Base-by-base conservation (phyloP, 2,888 invertebrate species). In the Exephanes ischioxanthus region DNA sequence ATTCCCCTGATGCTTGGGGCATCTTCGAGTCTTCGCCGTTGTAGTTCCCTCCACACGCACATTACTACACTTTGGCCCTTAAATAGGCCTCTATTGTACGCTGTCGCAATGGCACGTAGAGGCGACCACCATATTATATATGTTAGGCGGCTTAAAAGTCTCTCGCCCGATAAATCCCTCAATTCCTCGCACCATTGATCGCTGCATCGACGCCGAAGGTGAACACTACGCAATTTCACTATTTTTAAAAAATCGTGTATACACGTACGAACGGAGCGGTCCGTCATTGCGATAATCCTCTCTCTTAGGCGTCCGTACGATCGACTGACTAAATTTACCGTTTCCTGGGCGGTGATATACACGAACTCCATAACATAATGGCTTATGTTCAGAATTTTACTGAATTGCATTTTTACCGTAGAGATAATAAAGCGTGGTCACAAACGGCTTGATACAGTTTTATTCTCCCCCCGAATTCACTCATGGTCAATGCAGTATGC, bases 111-210 rank as follows among this genome's bases (percentile, higher is more conserved):
- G 5, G 5, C 30, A 4, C 30, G 30, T 30, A 5, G 30, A 30
- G 30, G 30, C 30, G 30, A 30, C 30, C 30, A 30, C 30, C 30
- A 30, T 30, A 30, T 30, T 4, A 68, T 37, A 16, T 75, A 80
- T 68, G 51, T 58, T 22, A 68, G 37, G 0, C 68, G 45, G 6
- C 41, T 80, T n/a, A 67, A 22, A 22, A 22, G 22, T 22, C 22
- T 22, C 1, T 22, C 22, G 22, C 22, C 30, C 30, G 2, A 30
- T 30, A 30, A 30, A 30, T 30, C 30, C 2, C 30, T 2, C 4
- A 77, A 68, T 4, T 68, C 45, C 0, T 37, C 16, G 22, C 58
- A 78, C 77, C 77, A 78, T 16, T n/a, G 41, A 5, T 45, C 26
- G 41, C 68, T 45, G 6, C 77, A 78, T 11, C 58, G 55, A 30